These are phyloP conservation scores for Archocentrus centrarchus DNA, from an alignment of 2,113 vertebrate genomes.

Conservation along the genomic window DNA sequence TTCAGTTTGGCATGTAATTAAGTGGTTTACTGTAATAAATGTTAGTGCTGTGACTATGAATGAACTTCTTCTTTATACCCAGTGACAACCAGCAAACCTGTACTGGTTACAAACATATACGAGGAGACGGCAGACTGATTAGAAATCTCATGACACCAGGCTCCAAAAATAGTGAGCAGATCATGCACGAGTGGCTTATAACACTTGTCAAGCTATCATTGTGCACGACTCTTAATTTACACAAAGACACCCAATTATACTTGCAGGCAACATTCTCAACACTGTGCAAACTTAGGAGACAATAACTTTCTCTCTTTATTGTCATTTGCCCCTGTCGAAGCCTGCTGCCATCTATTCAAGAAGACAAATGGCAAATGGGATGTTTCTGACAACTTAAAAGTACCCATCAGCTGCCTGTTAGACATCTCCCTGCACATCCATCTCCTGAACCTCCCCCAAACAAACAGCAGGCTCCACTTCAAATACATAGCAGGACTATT, in stretches of 20 bases:
- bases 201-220: slow-evolving; percentile 41
- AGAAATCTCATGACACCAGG: background rate
- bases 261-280: slow-evolving; percentile 32
- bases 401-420: slow-evolving; percentile 78
- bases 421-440: slow-evolving; percentile 84
- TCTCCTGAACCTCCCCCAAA: slow-evolving; percentile 83
- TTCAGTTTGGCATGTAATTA: slow-evolving; percentile 56
- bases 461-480: slow-evolving; percentile 88
- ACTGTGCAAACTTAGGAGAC: slow-evolving; percentile 46
- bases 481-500: slow-evolving; percentile 89
- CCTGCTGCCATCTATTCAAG: slow-evolving; percentile 45
- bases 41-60: slow-evolving; percentile 39
- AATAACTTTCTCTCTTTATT: slow-evolving; percentile 45
- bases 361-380: slow-evolving; percentile 60
- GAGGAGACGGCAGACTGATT: slow-evolving; percentile 44
- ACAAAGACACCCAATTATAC: slow-evolving; percentile 50
- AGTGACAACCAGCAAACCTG: slow-evolving; percentile 40
- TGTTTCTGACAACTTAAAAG: slow-evolving; percentile 82
- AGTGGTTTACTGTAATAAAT: slow-evolving; percentile 48
- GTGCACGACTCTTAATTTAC: slow-evolving; percentile 55
- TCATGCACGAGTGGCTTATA: background rate
- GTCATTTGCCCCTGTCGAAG: slow-evolving; percentile 40
- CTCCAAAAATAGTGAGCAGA: slow-evolving; percentile 35
- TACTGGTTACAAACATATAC: slow-evolving; percentile 65
- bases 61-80: slow-evolving; percentile 16